phyloP scores from a whole-genome alignment of 2,888 invertebrate species.

The Erpobdella octoculata region DNA sequence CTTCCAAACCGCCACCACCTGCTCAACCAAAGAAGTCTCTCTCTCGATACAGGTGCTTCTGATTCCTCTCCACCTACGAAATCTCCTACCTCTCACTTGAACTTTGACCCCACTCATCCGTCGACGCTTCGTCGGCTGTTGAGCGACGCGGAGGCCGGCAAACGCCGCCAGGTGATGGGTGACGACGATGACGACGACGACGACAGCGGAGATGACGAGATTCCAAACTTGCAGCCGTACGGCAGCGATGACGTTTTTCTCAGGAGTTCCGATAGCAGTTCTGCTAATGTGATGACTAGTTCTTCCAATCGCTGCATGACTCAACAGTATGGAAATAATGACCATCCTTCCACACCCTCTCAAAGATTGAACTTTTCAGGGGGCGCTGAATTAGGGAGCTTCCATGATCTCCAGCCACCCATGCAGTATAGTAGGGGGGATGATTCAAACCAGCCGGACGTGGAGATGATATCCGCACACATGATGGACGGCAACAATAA shows the following conservation, averaged over 20 bases:
- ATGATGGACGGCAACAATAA: neutral
- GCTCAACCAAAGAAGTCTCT: constrained; percentile 14
- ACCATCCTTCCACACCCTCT: no score
- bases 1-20: constrained; percentile 3
- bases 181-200: constrained; percentile 18
- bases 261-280: constrained; percentile 1
- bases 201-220: neutral
- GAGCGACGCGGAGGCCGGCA: constrained; percentile 10
- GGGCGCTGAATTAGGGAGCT: neutral
- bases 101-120: constrained; percentile 9
- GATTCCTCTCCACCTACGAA: neutral
- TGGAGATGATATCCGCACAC: neutral
- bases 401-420: neutral
- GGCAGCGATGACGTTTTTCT: constrained; percentile 14
- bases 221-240: neutral
- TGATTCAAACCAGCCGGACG: neutral
- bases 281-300: neutral
- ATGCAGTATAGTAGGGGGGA: neutral
- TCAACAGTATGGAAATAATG: neutral
- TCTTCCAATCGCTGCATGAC: neutral
- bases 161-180: neutral
- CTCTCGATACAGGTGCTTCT: constrained; percentile 4
- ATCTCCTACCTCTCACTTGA: neutral
- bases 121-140: constrained; percentile 20
- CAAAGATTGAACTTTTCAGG: neutral